Evolutionary conservation across 2,113 vertebrate species (phyloP).

Genomic region (Sylvia atricapilla): DNA sequence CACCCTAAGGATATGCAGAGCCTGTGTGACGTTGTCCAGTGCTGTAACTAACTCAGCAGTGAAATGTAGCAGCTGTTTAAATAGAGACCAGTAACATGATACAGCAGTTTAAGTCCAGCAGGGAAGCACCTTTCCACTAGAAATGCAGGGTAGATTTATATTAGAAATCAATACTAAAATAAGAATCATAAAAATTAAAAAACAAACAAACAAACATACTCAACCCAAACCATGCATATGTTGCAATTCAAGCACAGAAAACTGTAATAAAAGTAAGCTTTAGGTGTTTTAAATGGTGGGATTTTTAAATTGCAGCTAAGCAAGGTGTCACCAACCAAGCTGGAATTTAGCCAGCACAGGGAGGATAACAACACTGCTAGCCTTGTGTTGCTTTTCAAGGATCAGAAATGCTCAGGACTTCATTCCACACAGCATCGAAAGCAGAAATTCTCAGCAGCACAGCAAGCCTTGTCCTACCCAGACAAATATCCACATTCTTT

Average conservation of each 20-base stretch:
- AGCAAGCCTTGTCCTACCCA: not conserved
- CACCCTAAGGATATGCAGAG: not conserved
- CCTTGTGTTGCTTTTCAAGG: not conserved
- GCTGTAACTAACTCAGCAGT: constrained; percentile 17
- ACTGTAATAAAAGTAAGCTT: not conserved
- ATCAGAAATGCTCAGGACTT: not conserved
- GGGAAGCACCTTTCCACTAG: constrained; percentile 28
- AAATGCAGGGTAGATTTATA: not conserved
- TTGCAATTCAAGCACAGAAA: not conserved
- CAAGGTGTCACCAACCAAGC: not conserved
- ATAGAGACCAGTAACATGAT: constrained; percentile 36
- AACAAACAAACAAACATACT: not conserved
- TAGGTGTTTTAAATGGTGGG: not conserved
- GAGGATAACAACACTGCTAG: not conserved
- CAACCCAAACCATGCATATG: not conserved
- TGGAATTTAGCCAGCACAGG: constrained; percentile 13
- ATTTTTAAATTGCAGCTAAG: not conserved
- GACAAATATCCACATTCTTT: not conserved
- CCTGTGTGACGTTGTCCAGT: not conserved
- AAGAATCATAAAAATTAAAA: not conserved
- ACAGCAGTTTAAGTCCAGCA: not conserved
- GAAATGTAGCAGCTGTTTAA: constrained; percentile 60
- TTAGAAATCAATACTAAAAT: not conserved
- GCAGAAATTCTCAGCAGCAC: not conserved
- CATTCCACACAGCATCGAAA: not conserved